Base-by-base conservation (phyloP, 1,140 invertebrate species). In the Trinorchestia longiramus region DNA sequence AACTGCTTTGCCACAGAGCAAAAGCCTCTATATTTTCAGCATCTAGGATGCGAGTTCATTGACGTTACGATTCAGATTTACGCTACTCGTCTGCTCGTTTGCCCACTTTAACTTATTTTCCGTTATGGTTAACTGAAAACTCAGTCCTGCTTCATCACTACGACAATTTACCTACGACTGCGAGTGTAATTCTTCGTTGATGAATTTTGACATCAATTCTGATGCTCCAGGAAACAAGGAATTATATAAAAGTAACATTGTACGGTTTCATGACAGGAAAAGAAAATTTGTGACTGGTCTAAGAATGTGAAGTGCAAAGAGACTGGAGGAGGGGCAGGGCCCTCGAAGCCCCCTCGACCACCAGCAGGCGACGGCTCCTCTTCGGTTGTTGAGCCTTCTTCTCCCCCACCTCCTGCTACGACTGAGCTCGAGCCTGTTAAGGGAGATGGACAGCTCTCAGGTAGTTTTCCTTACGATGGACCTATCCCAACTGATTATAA, bases 241-340 rank as follows among this genome's bases (percentile, higher is more conserved):
- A 77, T 3, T 36, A 28, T 23, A 77, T 11, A 3, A 36, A 77
- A 36, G 15, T 77, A 77, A 77, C 28, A 36, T 36, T 3, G 15
- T 36, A 77, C 11, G 28, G 19, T 36, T 77, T 77, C 62, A 36
- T 77, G 15, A 36, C 62, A 77, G 62, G 15, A 11, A 77, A 96
- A 96, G 23, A 96, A 95, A 41, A 96, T 95, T 94, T 99, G 98
- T 97, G 98, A 99, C 96, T 99, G 98, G 98, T 98, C 98, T 0
- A 97, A 97, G 15, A 98, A 97, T n/a, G 98, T 98, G 0, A 98
- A 98, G 36, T 99, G 98, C 97, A 97, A 97, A 57, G 97, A 97
- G 43, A 96, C 97, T 11, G 97, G 97, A 95, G 96, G 96, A 47
- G 43, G 43, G n/a, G 43, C 42, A 45, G 40, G 57, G n/a, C 95